phyloP scores from a whole-genome alignment of 35 echinoderm and acorn worm species.

The Anneissia japonica region DNA sequence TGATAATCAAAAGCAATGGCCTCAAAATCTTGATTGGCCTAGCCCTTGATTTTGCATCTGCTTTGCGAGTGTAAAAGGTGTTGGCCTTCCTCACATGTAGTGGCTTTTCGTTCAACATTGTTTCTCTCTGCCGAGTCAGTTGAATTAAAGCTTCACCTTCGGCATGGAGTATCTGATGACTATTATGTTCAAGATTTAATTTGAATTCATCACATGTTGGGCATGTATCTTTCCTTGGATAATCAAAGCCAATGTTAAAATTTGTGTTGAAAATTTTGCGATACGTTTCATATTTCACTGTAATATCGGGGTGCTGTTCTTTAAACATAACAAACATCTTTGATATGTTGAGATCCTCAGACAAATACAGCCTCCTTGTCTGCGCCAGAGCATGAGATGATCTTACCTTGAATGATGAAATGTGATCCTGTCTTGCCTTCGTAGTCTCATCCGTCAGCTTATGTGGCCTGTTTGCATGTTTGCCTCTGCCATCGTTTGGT shows the following conservation, averaged over 20 bases:
- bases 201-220: not conserved
- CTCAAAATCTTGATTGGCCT: not conserved
- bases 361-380: not conserved
- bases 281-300: not conserved
- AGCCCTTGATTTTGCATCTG: not conserved
- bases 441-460: too few species aligned
- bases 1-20: too few species aligned
- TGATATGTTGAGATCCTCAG: not conserved
- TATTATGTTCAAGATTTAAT: not conserved
- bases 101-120: not conserved
- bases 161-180: not conserved
- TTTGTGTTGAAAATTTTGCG: not conserved
- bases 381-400: not conserved
- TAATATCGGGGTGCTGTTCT: not conserved
- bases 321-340: not conserved
- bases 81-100: not conserved
- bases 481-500: not conserved
- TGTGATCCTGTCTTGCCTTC: not conserved
- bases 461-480: not conserved
- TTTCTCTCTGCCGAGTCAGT: not conserved
- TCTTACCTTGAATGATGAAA: not conserved
- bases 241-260: not conserved
- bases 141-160: not conserved
- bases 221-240: not conserved
- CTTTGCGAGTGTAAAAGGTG: not conserved